These are phyloP conservation scores for Paraplagusia blochii DNA, from an alignment of 2,113 vertebrate species.

Conservation along the genomic window DNA sequence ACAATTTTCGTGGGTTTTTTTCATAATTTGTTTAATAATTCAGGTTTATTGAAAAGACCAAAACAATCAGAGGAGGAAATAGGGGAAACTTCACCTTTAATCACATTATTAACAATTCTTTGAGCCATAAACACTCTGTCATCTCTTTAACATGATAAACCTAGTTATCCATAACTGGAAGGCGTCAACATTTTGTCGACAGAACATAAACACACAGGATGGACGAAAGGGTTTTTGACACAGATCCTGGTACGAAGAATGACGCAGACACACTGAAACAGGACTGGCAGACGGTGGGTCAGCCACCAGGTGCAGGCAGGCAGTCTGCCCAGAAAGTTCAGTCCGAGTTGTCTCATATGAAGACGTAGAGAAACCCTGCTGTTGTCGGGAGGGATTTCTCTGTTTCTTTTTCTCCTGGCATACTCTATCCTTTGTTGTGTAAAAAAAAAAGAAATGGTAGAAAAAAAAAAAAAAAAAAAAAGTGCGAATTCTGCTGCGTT, in stretches of 20 bases:
- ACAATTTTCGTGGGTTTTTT: too few species aligned
- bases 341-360: constrained; percentile 51
- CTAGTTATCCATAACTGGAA: too few species aligned
- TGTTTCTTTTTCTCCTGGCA: constrained; percentile 27
- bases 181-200: too few species aligned
- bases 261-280: constrained; percentile 23
- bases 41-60: constrained; percentile 7
- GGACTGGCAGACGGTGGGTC: constrained; percentile 21
- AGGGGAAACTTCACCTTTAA: constrained; percentile 51
- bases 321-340: constrained; percentile 67
- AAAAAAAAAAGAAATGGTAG: constrained; percentile 14
- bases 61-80: not conserved
- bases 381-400: constrained; percentile 60
- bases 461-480: too few species aligned
- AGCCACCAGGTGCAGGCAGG: constrained; percentile 36
- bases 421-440: constrained; percentile 27
- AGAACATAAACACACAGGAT: constrained; percentile 23
- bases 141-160: constrained; percentile 36
- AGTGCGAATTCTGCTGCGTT: too few species aligned
- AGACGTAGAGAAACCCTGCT: constrained; percentile 22
- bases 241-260: constrained; percentile 11
- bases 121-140: constrained; percentile 22
- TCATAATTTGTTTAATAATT: too few species aligned
- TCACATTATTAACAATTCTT: constrained; percentile 47
- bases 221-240: constrained; percentile 15